Evolutionary conservation across 2,113 vertebrate species (phyloP), one percentile per base, ranked within the genome.

Genomic region (Psephotus haematonotus): DNA sequence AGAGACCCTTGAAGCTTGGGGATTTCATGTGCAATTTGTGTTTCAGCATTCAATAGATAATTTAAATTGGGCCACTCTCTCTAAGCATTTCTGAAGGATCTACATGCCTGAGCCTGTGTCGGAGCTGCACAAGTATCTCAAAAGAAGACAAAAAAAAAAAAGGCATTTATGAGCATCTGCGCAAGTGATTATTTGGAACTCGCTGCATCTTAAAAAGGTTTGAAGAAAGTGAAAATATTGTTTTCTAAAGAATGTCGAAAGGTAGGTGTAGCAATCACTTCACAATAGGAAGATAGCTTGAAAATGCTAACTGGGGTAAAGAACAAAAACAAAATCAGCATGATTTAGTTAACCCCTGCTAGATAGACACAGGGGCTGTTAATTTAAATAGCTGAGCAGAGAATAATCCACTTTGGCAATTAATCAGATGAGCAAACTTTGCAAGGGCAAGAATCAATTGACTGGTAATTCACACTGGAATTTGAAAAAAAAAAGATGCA

Each of bases 1-100:
- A 97, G 95, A 88, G 96, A 97, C 95, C 95, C 92, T 47, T 81
- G 95, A 96, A 97, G 97, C 97, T 95, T 97, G 90, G 97, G 97
- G 97, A 97, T 97, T 97, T 97, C 95, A 86, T 90, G 90, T 96
- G 92, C 91, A 97, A 97, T 97, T 96, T 97, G 92, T 94, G 95
- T 96, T 94, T 75, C 92, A 91, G 90, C 69, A 87, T 91, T 96
- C 93, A 95, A 94, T 92, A 91, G 95, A 97, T 95, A 94, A 97
- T 97, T 97, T 97, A 97, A 97, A 97, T 97, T 83, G 94, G 82
- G 91, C 90, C 60, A 17, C 70, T 82, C 74, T 87, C 81, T 91
- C 67, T 2, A 65, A 92, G 76, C 35, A 10, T 88, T 96, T 94
- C 86, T 92, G 81, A 94, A 79, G 71, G 77, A 69, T 95, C 94